Percentiles rank a stretch among this genome's conserved stretches.
These are phyloP conservation scores for Drosophila kuntzei DNA, from an alignment of 2,888 invertebrate species.

Conservation along the genomic window DNA sequence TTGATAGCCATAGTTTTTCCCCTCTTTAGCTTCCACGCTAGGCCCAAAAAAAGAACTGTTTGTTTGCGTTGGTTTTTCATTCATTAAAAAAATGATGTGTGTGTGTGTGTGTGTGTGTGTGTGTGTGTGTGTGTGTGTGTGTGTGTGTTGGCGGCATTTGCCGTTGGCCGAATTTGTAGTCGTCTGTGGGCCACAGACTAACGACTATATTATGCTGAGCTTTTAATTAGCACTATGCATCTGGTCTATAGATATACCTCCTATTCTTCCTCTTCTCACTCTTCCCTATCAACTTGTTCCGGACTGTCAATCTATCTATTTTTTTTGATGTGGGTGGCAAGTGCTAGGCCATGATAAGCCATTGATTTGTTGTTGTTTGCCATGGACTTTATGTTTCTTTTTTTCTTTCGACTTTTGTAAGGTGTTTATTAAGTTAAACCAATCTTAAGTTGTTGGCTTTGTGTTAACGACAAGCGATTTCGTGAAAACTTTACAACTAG, in stretches of 20 bases:
- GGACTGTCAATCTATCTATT: not conserved
- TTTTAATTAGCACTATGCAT: constrained; percentile 63
- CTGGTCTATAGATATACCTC: not conserved
- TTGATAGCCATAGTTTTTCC: not conserved
- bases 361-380: constrained; percentile 25
- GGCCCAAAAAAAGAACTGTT: constrained; percentile 30
- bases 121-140: constrained; percentile 7
- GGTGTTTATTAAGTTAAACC: not conserved
- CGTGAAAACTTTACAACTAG: constrained; percentile 3
- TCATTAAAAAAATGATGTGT: constrained; percentile 57
- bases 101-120: constrained; percentile 8
- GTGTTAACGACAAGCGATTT: constrained; percentile 15
- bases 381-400: not conserved
- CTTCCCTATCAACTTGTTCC: not conserved
- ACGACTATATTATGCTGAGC: constrained; percentile 68
- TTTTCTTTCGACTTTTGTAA: not conserved
- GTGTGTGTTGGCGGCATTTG: constrained; percentile 45
- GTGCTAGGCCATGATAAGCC: constrained; percentile 29
- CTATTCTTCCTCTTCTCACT: not conserved
- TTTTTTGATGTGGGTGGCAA: constrained; percentile 23
- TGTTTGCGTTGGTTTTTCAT: constrained; percentile 65
- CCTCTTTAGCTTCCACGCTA: not conserved
- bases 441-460: constrained; percentile 21
- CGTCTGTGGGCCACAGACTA: constrained; percentile 41
- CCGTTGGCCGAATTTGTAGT: constrained; percentile 54